Evolutionary conservation across 2,113 vertebrate genomes (phyloP).

Genomic region (Onychostruthus taczanowskii): DNA sequence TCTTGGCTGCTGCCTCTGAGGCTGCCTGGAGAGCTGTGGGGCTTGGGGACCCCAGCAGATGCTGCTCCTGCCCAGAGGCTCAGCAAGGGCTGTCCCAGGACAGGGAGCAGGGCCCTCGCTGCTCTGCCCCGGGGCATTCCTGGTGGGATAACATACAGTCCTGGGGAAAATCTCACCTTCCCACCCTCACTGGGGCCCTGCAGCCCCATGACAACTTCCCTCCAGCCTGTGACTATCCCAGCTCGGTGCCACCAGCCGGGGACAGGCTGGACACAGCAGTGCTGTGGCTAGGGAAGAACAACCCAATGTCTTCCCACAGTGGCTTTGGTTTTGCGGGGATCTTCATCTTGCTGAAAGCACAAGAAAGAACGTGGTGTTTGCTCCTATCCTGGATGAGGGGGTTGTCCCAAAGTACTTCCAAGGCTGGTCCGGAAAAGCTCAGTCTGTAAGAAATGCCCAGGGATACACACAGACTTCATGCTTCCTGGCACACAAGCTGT

Average conservation of each 20-base stretch:
- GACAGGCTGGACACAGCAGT: not conserved
- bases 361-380: not conserved
- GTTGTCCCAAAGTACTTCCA: not conserved
- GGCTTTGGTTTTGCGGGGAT: not conserved
- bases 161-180: not conserved
- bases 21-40: not conserved
- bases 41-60: not conserved
- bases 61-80: not conserved
- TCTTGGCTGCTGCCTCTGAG: not conserved
- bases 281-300: not conserved
- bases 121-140: not conserved
- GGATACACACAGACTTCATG: rapidly evolving
- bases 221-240: not conserved
- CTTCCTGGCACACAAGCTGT: not conserved
- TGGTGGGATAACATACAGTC: not conserved
- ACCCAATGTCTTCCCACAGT: not conserved
- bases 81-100: not conserved
- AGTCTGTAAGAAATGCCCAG: not conserved
- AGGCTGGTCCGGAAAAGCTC: not conserved
- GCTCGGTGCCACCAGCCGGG: rapidly evolving
- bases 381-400: not conserved
- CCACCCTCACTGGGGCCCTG: not conserved
- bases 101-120: too few species aligned
- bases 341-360: not conserved
- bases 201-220: rapidly evolving